These are phyloP conservation scores for Alentia gelatinosa DNA, from an alignment of 2,888 invertebrate genomes.

Conservation along the genomic window DNA sequence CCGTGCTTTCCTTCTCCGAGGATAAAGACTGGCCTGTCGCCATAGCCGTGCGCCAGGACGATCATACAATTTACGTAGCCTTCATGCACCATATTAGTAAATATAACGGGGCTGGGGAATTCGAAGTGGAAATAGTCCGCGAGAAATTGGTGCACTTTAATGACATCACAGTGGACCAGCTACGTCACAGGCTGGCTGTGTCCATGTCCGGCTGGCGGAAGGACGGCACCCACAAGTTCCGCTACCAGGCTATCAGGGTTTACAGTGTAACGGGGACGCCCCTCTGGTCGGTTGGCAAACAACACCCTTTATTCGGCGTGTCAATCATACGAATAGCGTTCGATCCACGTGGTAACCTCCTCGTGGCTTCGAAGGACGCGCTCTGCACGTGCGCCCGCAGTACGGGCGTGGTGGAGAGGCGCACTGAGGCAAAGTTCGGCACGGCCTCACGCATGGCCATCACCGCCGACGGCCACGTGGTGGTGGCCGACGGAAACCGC, in stretches of 20 bases:
- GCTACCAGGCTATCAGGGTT: slow-evolving; percentile 31
- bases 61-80: slow-evolving; percentile 33
- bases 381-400: slow-evolving; percentile 9
- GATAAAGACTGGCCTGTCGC: slow-evolving; percentile 51
- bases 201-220: slow-evolving; percentile 34
- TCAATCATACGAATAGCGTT: slow-evolving; percentile 49
- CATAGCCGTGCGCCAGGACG: neutral
- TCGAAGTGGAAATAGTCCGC: neutral
- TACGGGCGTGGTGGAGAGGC: slow-evolving; percentile 30
- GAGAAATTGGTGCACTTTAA: slow-evolving; percentile 14
- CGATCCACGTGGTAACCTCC: slow-evolving; percentile 19
- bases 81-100: slow-evolving; percentile 51
- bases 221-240: slow-evolving; percentile 34
- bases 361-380: neutral
- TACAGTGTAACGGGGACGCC: slow-evolving; percentile 23
- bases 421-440: neutral
- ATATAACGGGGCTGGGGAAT: slow-evolving; percentile 14
- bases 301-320: slow-evolving; percentile 5
- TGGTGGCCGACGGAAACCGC: slow-evolving; percentile 35
- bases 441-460: slow-evolving; percentile 41
- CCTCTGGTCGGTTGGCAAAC: slow-evolving; percentile 39
- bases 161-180: slow-evolving; percentile 50
- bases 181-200: neutral
- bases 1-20: slow-evolving; percentile 51
- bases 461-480: neutral